These are phyloP conservation scores for Chloroceryle inda DNA, from an alignment of 2,797 vertebrate species.

Conservation along the genomic window DNA sequence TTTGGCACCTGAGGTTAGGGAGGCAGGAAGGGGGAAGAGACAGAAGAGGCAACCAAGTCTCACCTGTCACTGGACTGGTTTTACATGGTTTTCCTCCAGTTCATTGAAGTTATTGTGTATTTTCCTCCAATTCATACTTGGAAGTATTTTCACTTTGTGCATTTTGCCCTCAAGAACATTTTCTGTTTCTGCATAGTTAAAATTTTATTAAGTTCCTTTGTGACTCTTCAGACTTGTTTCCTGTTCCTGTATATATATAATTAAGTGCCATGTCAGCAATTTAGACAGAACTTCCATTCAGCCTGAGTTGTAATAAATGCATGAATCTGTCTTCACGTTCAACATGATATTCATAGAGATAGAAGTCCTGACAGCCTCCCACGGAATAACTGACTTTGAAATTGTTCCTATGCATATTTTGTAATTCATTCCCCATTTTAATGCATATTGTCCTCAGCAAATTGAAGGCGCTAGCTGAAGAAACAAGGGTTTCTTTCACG, in stretches of 20 bases:
- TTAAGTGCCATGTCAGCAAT: background rate
- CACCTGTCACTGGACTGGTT: background rate
- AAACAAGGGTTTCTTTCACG: background rate
- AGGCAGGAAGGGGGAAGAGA: background rate
- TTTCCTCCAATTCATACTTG: background rate
- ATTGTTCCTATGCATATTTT: background rate
- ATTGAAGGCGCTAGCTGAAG: background rate
- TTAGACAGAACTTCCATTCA: background rate
- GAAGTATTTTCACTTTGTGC: background rate
- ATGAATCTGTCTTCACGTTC: background rate
- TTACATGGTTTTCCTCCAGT: background rate
- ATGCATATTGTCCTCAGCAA: background rate
- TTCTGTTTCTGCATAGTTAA: background rate
- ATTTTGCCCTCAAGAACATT: background rate
- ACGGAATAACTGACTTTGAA: background rate
- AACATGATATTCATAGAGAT: background rate
- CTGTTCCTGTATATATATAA: background rate
- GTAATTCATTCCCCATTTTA: background rate
- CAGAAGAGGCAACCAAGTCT: background rate
- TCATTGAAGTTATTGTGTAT: background rate
- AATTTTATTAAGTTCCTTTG: background rate
- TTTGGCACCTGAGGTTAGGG: background rate
- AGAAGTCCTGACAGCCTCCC: background rate
- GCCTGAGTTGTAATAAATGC: background rate
- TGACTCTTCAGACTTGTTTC: background rate